Evolutionary conservation across 2,888 invertebrate genomes (phyloP).

Genomic region (Machimus atricapillus): DNA sequence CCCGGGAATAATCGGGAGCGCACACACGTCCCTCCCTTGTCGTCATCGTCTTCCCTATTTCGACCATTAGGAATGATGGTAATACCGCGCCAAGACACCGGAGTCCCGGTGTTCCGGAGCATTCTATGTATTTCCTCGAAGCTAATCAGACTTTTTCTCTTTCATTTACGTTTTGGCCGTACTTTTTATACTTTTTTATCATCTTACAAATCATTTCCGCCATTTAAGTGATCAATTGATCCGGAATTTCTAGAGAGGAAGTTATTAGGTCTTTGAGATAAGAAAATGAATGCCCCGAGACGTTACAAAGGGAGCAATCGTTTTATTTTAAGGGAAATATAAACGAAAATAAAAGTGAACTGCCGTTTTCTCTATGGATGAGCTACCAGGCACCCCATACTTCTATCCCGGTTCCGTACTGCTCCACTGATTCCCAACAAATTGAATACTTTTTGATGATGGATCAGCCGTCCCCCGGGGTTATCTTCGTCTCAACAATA

Average conservation of each 20-base stretch:
- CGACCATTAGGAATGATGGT: not conserved
- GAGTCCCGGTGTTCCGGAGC: not conserved
- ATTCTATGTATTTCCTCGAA: conserved; percentile 20
- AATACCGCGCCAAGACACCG: not conserved
- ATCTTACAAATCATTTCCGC: conserved; percentile 36
- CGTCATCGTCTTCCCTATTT: not conserved
- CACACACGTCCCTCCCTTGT: not conserved
- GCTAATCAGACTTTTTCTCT: conserved; percentile 29
- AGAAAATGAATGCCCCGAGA: conserved; percentile 9
- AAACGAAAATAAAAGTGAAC: not conserved
- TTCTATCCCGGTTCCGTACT: not conserved
- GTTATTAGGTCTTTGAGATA: conserved; percentile 28
- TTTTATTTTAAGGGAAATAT: not conserved
- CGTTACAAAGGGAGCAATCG: conserved; percentile 14
- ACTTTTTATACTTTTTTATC: not conserved
- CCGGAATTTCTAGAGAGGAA: conserved; percentile 25
- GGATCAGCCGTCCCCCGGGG: not conserved
- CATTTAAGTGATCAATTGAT: conserved; percentile 32
- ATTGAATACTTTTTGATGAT: not conserved
- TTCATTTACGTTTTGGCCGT: conserved; percentile 2
- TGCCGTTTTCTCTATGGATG: not conserved
- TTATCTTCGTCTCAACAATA: not conserved
- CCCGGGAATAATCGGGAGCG: not conserved
- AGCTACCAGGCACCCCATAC: not conserved
- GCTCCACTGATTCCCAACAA: not conserved